A percentile compares a stretch with the other conserved stretches of the same genome.
These are phyloP conservation scores for Ridgeia piscesae DNA, from an alignment of 1,140 invertebrate species.

Conservation along the genomic window DNA sequence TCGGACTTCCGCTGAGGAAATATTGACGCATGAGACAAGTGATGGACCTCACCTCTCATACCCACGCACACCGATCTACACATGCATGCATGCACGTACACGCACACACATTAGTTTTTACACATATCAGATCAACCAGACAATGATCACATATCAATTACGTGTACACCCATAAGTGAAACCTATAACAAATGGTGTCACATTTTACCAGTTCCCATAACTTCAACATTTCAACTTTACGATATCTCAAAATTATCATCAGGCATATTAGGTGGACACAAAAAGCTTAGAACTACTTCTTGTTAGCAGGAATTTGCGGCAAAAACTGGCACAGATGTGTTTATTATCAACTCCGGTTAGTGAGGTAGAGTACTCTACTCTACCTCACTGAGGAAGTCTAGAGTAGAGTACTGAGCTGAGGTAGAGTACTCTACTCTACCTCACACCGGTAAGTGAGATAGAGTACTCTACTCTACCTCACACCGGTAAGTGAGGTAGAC, in stretches of 20 bases:
- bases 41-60: neutral
- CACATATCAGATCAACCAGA: neutral
- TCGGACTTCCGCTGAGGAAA: neutral
- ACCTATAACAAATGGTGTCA: neutral
- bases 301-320: no score
- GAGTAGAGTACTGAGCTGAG: no score
- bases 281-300: neutral
- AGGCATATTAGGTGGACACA: neutral
- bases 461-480: no score
- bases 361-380: no score
- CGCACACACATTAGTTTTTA: neutral
- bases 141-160: neutral
- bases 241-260: neutral
- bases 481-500: neutral
- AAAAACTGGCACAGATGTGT: no score
- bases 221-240: neutral
- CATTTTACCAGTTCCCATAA: neutral
- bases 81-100: neutral
- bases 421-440: no score
- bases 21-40: neutral
- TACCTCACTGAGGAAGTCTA: no score
- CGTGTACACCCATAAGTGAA: neutral
- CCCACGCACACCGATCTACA: neutral
- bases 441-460: no score
- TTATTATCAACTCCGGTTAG: no score